phyloP scores from a whole-genome alignment of 2,888 invertebrate species.

The Acleris laterana region DNA sequence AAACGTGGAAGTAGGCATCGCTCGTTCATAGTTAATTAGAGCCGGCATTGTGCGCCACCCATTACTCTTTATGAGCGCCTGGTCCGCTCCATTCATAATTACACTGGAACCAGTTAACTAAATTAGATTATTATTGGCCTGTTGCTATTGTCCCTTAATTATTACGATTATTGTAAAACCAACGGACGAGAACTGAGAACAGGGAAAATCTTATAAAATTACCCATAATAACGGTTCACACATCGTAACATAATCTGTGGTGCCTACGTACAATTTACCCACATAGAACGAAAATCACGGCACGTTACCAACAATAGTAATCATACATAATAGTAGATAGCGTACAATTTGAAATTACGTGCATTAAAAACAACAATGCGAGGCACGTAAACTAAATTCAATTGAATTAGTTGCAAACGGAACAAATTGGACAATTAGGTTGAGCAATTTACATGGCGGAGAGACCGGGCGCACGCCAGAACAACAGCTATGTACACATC shows the following conservation, averaged over 20 bases:
- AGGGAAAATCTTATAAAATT: constrained; percentile 20
- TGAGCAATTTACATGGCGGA: constrained; percentile 66
- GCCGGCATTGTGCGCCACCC: constrained; percentile 33
- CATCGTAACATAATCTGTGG: constrained; percentile 19
- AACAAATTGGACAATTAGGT: constrained; percentile 76
- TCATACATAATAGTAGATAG: constrained; percentile 33
- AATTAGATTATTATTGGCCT: constrained; percentile 36
- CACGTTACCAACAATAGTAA: constrained; percentile 34
- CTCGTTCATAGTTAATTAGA: constrained; percentile 52
- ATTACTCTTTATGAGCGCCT: constrained; percentile 37
- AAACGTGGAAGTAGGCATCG: constrained; percentile 59
- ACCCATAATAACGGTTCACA: constrained; percentile 30
- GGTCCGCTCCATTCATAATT: constrained; percentile 35
- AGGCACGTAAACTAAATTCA: constrained; percentile 37
- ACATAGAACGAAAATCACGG: constrained; percentile 30
- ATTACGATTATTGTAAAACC: constrained; percentile 15
- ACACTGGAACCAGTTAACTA: constrained; percentile 24
- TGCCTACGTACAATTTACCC: constrained; percentile 28
- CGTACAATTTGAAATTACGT: constrained; percentile 35
- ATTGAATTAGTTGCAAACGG: constrained; percentile 66
- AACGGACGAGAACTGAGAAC: neutral
- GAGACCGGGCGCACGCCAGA: constrained; percentile 21
- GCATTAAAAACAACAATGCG: constrained; percentile 37
- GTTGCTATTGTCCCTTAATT: constrained; percentile 30
- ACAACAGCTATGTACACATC: constrained; percentile 3